A percentile compares a stretch with the other conserved stretches of the same genome.
Evolutionary conservation across 2,888 invertebrate species (phyloP).

Genomic region (Halictus quadricinctus): DNA sequence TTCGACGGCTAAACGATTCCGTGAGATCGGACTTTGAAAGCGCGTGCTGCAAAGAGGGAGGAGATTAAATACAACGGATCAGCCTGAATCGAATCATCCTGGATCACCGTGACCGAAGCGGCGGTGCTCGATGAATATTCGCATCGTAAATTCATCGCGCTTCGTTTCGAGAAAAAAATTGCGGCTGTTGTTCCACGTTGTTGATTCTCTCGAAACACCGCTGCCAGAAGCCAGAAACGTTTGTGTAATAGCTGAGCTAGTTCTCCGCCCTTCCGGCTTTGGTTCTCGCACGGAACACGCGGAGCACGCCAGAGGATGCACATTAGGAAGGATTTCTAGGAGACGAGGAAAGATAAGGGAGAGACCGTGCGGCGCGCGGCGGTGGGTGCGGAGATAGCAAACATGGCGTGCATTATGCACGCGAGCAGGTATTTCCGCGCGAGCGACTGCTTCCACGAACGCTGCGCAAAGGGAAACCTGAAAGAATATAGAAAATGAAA

Average conservation of each 20-base stretch:
- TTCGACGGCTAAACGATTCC: constrained; percentile 32
- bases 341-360: constrained; percentile 54
- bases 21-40: constrained; percentile 3
- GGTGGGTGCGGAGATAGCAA: constrained; percentile 26
- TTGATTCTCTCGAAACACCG: neutral
- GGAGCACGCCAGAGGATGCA: constrained; percentile 43
- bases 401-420: constrained; percentile 44
- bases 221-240: neutral
- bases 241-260: neutral
- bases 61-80: constrained; percentile 28
- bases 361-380: neutral
- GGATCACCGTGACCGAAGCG: too few species aligned
- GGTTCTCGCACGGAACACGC: constrained; percentile 1
- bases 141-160: neutral
- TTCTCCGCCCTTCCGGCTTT: neutral
- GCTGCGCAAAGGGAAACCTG: neutral
- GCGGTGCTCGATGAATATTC: neutral
- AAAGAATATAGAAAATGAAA: constrained; percentile 14
- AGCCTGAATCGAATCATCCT: neutral
- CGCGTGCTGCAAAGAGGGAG: constrained; percentile 9
- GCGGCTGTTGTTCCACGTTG: neutral
- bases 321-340: constrained; percentile 57
- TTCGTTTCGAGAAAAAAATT: neutral
- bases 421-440: constrained; percentile 39
- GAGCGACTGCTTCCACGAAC: neutral